A percentile compares a stretch with the other conserved stretches of the same genome.
phyloP scores from a whole-genome alignment of 2,113 vertebrate genomes.

The Corythoichthys intestinalis region DNA sequence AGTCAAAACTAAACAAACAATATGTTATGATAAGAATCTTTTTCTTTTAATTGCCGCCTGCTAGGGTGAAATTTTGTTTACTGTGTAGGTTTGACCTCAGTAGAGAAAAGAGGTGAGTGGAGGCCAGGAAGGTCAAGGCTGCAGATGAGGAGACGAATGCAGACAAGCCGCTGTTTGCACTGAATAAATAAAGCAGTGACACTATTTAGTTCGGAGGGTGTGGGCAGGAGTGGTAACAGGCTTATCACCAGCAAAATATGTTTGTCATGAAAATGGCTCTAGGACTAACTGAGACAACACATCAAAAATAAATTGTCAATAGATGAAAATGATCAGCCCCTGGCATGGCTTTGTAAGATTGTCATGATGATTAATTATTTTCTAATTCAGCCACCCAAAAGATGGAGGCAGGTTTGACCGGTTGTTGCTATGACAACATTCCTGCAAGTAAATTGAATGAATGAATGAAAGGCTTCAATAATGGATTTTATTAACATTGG shows the following conservation, averaged over 20 bases:
- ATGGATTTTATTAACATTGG: not conserved
- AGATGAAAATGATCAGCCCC: not conserved
- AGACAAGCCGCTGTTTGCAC: slow-evolving; percentile 25
- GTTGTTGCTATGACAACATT: not conserved
- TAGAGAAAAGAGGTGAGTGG: not conserved
- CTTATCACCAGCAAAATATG: slow-evolving; percentile 18
- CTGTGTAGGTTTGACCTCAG: slow-evolving; percentile 19
- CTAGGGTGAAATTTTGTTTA: slow-evolving; percentile 21
- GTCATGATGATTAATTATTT: slow-evolving; percentile 13
- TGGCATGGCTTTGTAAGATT: not conserved
- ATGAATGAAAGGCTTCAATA: not conserved
- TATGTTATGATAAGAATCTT: slow-evolving; percentile 16
- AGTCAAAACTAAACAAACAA: not conserved
- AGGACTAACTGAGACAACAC: not conserved
- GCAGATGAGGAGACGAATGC: not conserved
- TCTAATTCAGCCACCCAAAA: slow-evolving; percentile 2
- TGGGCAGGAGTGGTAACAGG: slow-evolving; percentile 5
- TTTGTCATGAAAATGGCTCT: slow-evolving; percentile 1
- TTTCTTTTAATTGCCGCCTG: not conserved
- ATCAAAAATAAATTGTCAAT: slow-evolving; percentile 3
- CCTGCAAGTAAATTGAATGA: not conserved
- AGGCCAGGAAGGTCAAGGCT: not conserved
- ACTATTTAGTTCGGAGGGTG: slow-evolving; percentile 13
- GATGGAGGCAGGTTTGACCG: not conserved
- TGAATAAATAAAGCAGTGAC: slow-evolving; percentile 24